Conservation (phyloP, 2,113 vertebrate species). For the Diadophis punctatus region DNA sequence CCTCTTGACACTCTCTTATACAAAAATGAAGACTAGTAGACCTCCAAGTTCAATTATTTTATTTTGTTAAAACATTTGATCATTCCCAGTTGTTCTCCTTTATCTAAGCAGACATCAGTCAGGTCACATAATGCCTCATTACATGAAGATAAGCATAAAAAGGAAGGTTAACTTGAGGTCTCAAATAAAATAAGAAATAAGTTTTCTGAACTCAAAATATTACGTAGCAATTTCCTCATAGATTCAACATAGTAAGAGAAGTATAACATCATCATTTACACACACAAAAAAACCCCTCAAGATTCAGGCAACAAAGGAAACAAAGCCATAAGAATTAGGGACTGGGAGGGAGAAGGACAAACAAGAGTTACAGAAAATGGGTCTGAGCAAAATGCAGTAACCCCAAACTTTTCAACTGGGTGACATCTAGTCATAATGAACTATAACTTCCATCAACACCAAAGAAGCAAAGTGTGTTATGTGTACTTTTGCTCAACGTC, state of each 20-base stretch:
- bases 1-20: background rate
- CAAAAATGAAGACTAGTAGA: background rate
- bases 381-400: background rate
- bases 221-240: background rate
- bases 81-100: background rate
- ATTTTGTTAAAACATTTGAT: background rate
- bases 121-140: background rate
- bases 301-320: background rate
- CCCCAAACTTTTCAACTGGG: background rate
- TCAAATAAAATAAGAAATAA: background rate
- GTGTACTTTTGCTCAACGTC: background rate
- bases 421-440: background rate
- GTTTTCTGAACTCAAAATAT: background rate
- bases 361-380: background rate
- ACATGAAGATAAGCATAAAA: background rate
- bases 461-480: background rate
- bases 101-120: background rate
- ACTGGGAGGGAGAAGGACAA: background rate
- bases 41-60: background rate
- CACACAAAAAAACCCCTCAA: background rate
- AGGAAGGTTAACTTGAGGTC: background rate
- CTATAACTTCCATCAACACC: background rate
- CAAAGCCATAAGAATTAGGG: background rate
- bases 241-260: background rate
- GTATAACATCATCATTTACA: background rate